phyloP scores from a whole-genome alignment of 2,888 invertebrate species.

The Chydorus sphaericus region DNA sequence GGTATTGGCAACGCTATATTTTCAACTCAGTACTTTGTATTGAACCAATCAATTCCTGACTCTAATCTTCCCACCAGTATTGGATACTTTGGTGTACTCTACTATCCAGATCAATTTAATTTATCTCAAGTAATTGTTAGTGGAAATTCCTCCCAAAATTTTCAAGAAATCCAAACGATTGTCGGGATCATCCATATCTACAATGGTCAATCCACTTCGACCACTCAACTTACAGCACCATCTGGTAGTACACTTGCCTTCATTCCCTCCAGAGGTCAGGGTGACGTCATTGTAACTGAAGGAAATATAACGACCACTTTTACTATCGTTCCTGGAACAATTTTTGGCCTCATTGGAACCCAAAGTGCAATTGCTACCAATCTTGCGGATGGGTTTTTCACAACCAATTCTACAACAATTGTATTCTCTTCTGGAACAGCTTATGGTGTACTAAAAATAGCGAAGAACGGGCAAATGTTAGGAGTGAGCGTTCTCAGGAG shows the following conservation, averaged over 20 bases:
- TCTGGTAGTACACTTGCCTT: not conserved
- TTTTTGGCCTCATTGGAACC: not conserved
- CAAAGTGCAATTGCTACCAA: not conserved
- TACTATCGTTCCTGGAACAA: not conserved
- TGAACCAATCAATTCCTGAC: not conserved
- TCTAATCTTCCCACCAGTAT: not conserved
- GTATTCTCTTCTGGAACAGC: not conserved
- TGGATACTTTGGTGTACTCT: not conserved
- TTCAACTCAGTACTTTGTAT: not conserved
- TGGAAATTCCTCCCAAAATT: not conserved
- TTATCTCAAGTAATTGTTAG: not conserved
- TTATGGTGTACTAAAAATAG: not conserved
- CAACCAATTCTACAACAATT: not conserved
- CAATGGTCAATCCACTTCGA: too few species aligned
- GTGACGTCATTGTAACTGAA: not conserved
- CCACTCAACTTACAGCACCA: not conserved
- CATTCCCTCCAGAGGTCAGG: not conserved
- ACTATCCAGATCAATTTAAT: not conserved
- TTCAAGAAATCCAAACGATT: too few species aligned
- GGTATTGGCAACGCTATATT: not conserved
- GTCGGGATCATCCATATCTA: too few species aligned
- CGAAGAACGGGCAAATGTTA: not conserved
- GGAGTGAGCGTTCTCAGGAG: not conserved
- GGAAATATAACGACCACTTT: not conserved
- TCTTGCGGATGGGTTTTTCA: not conserved